Percentiles rank a stretch among this genome's conserved stretches.
phyloP scores from a whole-genome alignment of 2,113 vertebrate species.

The Ovibos moschatus region DNA sequence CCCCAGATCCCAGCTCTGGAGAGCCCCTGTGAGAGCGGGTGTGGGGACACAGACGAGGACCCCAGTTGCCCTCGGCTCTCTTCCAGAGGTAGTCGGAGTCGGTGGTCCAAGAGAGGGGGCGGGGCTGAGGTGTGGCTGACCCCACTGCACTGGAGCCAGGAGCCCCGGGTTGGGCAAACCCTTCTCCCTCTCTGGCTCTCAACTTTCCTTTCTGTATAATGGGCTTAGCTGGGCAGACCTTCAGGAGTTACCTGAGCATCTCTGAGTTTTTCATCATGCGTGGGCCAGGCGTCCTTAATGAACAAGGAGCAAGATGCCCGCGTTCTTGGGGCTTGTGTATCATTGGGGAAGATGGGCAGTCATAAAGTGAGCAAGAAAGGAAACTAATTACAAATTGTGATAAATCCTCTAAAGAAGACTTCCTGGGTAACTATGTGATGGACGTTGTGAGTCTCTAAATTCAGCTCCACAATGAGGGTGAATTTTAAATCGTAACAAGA shows the following conservation, averaged over 20 bases:
- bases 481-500: background rate
- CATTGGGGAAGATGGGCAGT: background rate
- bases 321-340: background rate
- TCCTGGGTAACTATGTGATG: background rate
- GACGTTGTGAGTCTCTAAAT: background rate
- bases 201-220: background rate
- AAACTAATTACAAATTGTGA: background rate
- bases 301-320: background rate
- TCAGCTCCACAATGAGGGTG: background rate
- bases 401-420: background rate
- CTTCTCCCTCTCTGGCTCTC: background rate
- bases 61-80: conserved; percentile 54
- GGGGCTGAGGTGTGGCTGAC: background rate
- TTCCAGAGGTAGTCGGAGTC: conserved; percentile 75
- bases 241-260: background rate
- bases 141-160: background rate
- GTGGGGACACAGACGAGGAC: conserved; percentile 65
- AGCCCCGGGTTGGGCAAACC: background rate
- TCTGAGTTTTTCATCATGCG: background rate
- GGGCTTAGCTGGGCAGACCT: background rate
- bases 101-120: background rate
- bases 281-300: background rate
- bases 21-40: conserved; percentile 75
- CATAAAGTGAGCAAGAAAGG: background rate
- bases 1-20: conserved; percentile 83